A percentile compares a stretch with the other conserved stretches of the same genome.
phyloP scores from a whole-genome alignment of 2,113 vertebrate genomes.

The Anolis carolinensis region DNA sequence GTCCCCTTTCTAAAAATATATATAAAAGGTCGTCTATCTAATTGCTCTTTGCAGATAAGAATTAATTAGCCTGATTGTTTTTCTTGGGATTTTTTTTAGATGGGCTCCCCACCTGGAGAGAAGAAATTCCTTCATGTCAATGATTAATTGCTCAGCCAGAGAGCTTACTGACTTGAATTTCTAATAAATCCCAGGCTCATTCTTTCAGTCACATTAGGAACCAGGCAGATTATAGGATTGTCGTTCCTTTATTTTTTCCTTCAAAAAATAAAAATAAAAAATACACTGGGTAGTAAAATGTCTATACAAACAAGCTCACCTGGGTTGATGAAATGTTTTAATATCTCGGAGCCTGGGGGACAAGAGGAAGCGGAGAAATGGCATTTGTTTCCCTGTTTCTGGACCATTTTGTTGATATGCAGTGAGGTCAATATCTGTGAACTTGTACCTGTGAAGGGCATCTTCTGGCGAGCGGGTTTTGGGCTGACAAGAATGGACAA shows the following conservation, averaged over 20 bases:
- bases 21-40: constrained; percentile 88
- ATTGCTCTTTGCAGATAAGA: constrained; percentile 99
- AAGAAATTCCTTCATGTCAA: constrained; percentile 92
- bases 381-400: constrained; percentile 34
- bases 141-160: constrained; percentile 94
- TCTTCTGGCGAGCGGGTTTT: constrained; percentile 33
- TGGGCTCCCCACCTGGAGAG: constrained; percentile 96
- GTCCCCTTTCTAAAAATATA: constrained; percentile 72
- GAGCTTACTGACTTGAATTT: constrained; percentile 87
- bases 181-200: constrained; percentile 78
- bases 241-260: not conserved
- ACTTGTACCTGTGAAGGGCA: constrained; percentile 44
- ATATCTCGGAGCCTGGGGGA: constrained; percentile 67
- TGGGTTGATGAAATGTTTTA: constrained; percentile 81
- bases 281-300: constrained; percentile 72
- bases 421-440: not conserved
- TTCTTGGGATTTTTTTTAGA: constrained; percentile 89
- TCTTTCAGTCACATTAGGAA: constrained; percentile 77
- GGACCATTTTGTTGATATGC: constrained; percentile 23
- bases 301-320: constrained; percentile 76
- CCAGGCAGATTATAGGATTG: constrained; percentile 62
- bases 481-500: constrained; percentile 61
- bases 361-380: constrained; percentile 46
- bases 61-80: constrained; percentile 99
- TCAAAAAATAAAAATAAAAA: not conserved